Base-by-base conservation (phyloP, 2,797 vertebrate species). In the Acanthurus lineatus region DNA sequence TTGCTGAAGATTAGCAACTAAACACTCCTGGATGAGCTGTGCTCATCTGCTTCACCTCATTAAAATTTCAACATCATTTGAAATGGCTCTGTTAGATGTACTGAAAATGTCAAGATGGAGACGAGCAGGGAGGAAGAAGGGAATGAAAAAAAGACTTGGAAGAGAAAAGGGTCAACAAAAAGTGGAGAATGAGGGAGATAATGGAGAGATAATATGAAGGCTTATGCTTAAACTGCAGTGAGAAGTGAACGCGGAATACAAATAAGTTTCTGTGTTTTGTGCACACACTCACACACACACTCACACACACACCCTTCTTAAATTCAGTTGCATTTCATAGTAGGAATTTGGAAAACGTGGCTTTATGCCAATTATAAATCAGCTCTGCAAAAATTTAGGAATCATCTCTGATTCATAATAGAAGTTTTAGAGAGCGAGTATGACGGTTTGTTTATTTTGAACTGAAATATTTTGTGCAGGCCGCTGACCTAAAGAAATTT, bases 51-150 rank as follows among this genome's bases (percentile, higher is more conserved):
- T 32, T 76, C 65, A 56, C 42, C 78, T 91, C 77, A 89, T 91
- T 77, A 91, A 89, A 83, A 69, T 74, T 92, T 86, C 42, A 92
- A 25, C 44, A 19, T 56, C 8, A 17, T 8, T 73, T 63, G 38
- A 69, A 78, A 57, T 44, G 54, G 52, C 47, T 20, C 20, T 22
- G 42, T 69, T 59, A 28, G 22, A 10, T 66, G 16, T 49, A 19
- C 19, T 48, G 74, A 66, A 77, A 67, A 76, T 80, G 81, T 75
- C 48, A 56, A 47, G 14, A 58, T 3, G 20, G 45, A 61, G 22
- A 19, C 3, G 5, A 6, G 22, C 16, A 1, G 9, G 6, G 7
- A 25, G 4, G 40, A 15, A 38, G 69, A 25, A 54, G 44, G 57
- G 32, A 35, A 35, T 3, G 32, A 51, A 45, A 5, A 17, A 59